Evolutionary conservation across 2,113 vertebrate genomes (phyloP).

Genomic region (Chelonoidis abingdonii): DNA sequence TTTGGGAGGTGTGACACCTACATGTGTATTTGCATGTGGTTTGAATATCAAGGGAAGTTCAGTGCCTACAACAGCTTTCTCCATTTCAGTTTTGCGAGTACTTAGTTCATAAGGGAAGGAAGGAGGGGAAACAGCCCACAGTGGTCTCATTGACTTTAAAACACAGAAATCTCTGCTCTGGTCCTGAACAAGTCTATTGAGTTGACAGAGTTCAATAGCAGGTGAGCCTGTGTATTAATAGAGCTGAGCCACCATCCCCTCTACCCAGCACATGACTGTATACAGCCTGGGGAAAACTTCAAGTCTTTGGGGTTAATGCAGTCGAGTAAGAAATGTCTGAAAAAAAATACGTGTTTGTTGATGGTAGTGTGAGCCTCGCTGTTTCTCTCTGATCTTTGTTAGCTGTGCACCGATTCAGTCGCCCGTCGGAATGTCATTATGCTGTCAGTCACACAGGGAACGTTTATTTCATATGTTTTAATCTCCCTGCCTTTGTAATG

Average conservation of each 20-base stretch:
- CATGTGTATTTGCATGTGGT: neutral
- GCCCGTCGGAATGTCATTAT: conserved; percentile 68
- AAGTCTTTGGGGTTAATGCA: neutral
- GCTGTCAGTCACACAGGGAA: conserved; percentile 65
- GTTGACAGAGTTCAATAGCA: conserved; percentile 65
- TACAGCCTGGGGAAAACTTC: conserved; percentile 42
- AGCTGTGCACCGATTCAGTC: conserved; percentile 47
- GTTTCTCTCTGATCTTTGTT: conserved; percentile 72
- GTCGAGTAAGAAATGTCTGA: neutral
- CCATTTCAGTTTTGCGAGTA: neutral
- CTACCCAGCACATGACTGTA: neutral
- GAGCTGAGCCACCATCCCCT: conserved; percentile 12
- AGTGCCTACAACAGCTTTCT: neutral
- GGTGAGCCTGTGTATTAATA: conserved; percentile 49
- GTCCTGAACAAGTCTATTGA: conserved; percentile 64
- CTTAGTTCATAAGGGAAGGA: neutral
- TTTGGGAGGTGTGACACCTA: conserved; percentile 9
- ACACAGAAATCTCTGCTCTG: neutral
- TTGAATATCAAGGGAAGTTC: neutral
- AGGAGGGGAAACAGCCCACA: conserved; percentile 45
- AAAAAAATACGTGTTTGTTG: conserved; percentile 16
- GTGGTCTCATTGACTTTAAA: conserved; percentile 33
- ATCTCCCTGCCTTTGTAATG: conserved; percentile 57
- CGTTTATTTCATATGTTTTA: conserved; percentile 63
- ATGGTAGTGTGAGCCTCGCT: neutral